Base-by-base conservation (phyloP, 2,888 invertebrate species). In the Chaetoderma sp. region DNA sequence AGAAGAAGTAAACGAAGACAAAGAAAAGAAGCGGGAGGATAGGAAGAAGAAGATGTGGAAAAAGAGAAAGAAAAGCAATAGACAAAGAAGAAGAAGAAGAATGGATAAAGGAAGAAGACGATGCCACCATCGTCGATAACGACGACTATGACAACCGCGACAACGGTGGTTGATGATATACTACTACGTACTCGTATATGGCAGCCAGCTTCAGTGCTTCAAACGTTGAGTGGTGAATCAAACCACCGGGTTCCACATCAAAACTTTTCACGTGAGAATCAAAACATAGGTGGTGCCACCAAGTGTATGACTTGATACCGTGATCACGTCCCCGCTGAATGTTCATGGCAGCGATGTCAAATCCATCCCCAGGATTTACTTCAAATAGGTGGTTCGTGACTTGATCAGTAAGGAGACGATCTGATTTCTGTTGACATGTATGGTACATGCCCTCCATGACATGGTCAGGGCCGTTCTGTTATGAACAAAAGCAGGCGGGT, bases 241-340 rank as follows among this genome's bases (percentile, higher is more conserved):
- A 23, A 5, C 52, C 52, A 2, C 32, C 32, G 4, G 8, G 13
- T 25, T 33, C 52, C n/a, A 33, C 32, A 6, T 33, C 52, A 28
- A 52, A 52, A 52, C 32, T 28, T 8, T 28, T 30, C 2, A 33
- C 52, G 16, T 16, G 52, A 13, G n/a, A 16, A 2, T 32, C 18
- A 13, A n/a, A 16, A 52, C 52, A 52, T n/a, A 25, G 21, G 1
- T 18, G 27, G 16, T 33, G 52, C n/a, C 16, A 52, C 13, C n/a
- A 10, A 33, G 39, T 45, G 32, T 59, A 59, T n/a, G 25, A 49
- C n/a, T 45, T 18, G 32, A 49, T 47, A 0, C 59, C 59, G 32
- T 30, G 32, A 13, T 59, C 59, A 3, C 59, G 45, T 6, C 59
- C 59, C 18, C 59, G 28, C 59, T 59, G 59, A 21, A 59, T 59